Evolutionary conservation across 2,888 invertebrate species (phyloP).

Genomic region (Xanthorhoe spadicearia): DNA sequence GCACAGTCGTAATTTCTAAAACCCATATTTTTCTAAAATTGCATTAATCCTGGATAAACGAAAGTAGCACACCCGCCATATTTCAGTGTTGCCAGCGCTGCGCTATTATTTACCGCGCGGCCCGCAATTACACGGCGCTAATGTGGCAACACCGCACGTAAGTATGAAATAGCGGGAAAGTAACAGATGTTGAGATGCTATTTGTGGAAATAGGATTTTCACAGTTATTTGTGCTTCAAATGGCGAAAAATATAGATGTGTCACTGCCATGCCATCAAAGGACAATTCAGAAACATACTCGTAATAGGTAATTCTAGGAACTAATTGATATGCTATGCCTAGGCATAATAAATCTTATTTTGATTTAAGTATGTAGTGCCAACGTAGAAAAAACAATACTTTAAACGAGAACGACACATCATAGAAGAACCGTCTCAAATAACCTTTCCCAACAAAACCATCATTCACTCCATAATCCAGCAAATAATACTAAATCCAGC

Average conservation of each 20-base stretch:
- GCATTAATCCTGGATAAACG: conserved; percentile 9
- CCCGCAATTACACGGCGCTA: conserved; percentile 44
- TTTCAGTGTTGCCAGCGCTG: conserved; percentile 41
- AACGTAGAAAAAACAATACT: too few species aligned
- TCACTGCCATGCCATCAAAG: too few species aligned
- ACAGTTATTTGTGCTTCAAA: background rate
- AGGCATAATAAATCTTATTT: too few species aligned
- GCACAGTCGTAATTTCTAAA: background rate
- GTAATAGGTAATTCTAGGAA: too few species aligned
- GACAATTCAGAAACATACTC: too few species aligned
- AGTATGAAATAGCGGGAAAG: conserved; percentile 32
- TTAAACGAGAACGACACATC: too few species aligned
- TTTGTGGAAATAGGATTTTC: conserved; percentile 6
- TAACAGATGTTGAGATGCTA: conserved; percentile 21
- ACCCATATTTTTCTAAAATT: conserved; percentile 22
- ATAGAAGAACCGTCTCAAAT: conserved; percentile 16
- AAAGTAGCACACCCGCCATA: conserved; percentile 36
- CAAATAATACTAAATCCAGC: conserved; percentile 39
- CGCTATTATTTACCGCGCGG: conserved; percentile 43
- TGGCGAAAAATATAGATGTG: background rate
- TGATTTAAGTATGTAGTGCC: too few species aligned
- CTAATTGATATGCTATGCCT: too few species aligned
- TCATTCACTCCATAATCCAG: conserved; percentile 30
- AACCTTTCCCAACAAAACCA: conserved; percentile 24
- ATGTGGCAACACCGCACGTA: conserved; percentile 43